Base-by-base conservation (phyloP, 2,797 vertebrate species). In the Aselliscus stoliczkanus region DNA sequence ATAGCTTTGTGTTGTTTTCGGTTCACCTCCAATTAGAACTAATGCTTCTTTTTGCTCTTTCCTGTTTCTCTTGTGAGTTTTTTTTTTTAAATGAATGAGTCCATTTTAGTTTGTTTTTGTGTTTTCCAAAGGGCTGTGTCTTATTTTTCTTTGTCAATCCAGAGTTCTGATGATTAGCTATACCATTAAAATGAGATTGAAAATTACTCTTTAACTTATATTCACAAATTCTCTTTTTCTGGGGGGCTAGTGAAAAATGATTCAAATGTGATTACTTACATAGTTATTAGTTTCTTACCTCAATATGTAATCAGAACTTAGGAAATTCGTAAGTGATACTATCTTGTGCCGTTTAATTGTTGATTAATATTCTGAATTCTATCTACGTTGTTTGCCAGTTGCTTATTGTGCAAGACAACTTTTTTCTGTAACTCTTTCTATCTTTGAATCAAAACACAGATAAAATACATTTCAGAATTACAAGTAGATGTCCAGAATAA, bases 371-470 rank as follows among this genome's bases (percentile, higher is more conserved):
- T 80, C 34, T 73, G 50, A 67, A 25, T 54, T 73, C 31, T 62
- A 5, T 39, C 9, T 58, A 50, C 2, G 15, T 70, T 89, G 27
- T 93, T 84, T 70, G 42, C 42, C 21, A 34, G n/a, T 79, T 65
- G 1, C 52, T 80, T 92, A 69, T 50, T 65, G 39, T 76, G 17
- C 39, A 76, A 65, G 64, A 83, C 64, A 64, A n/a, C 3, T 21
- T 81, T 80, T 70, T 65, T 37, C 72, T 88, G 0, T 47, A 70
- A 73, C 20, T 73, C 12, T 65, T 65, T 18, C 50, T 93, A 11
- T 50, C 25, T 92, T 88, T 96, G 65, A 90, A 88, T 81, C 50
- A 95, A 84, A 84, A 88, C 23, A 72, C 34, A 65, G 62, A 76
- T 47, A 70, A 65, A 69, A 76, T 47, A 70, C 29, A 88, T 72